Evolutionary conservation across 2,113 vertebrate species (phyloP).

Genomic region (Dasypus novemcinctus): DNA sequence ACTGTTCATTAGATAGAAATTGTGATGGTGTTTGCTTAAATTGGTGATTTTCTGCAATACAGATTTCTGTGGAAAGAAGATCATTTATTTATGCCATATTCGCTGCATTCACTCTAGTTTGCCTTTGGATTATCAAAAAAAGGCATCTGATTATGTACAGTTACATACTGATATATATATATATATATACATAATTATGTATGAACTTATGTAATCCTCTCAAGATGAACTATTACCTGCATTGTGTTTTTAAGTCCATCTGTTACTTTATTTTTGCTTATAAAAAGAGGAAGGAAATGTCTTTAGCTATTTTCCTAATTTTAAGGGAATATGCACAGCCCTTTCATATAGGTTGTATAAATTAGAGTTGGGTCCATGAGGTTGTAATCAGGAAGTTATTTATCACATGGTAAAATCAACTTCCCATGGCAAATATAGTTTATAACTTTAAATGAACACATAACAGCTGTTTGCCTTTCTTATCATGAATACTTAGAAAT

Average conservation of each 20-base stretch:
- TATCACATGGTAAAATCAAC: no score
- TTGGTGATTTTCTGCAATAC: neutral
- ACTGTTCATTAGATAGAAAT: neutral
- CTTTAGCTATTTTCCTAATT: neutral
- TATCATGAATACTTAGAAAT: no score
- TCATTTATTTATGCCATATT: neutral
- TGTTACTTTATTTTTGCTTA: no score
- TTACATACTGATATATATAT: neutral
- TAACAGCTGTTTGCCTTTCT: no score
- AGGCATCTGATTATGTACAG: neutral
- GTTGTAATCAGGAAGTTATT: neutral
- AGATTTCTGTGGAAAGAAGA: neutral
- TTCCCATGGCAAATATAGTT: no score
- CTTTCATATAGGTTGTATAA: neutral
- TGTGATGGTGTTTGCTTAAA: neutral
- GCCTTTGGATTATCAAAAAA: neutral
- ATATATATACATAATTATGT: neutral
- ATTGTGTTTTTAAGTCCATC: neutral
- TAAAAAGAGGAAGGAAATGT: no score
- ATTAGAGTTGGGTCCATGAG: neutral
- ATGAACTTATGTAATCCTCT: neutral
- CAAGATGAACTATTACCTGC: neutral
- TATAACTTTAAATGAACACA: no score
- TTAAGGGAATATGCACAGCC: neutral
- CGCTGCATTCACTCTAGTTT: neutral